Evolutionary conservation across 2,797 vertebrate genomes (phyloP), one percentile per base, ranked within the genome.

Genomic region (Discoglossus pictus): DNA sequence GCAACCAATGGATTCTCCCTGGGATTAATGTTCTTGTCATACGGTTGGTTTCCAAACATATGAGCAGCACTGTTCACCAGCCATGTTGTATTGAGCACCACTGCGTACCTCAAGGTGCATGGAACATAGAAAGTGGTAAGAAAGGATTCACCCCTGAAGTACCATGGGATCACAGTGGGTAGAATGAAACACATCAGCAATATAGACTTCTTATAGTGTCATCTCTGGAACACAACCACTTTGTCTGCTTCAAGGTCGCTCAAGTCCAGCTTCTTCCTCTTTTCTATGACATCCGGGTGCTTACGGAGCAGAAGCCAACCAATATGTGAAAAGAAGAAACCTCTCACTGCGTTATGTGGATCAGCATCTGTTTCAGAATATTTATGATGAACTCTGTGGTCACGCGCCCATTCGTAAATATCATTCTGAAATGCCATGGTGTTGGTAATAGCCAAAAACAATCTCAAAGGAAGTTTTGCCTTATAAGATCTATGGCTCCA

Each of bases 341-440:
- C 96, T 0, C 93, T 83, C 0, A 31, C 71, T 16, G 96, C 93
- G 0, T 99, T 96, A 81, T 99, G 96, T 2, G 97, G 96, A 74
- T 98, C 97, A 0, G 95, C 94, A 0, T 99, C 88, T 0, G 96
- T 98, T 84, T 99, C 96, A 0, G 97, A 94, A 75, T 92, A 98
- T 68, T 98, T 98, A 84, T 98, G 97, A 75, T 99, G 96, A 51
- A 87, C 92, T 3, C 93, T 89, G 82, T 99, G 96, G 71, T 99
- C 97, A 47, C 94, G 86, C 20, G 89, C 80, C 96, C 96, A 98
- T 73, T 98, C 95, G 0, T 79, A 98, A 75, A 96, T 91, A 47
- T 98, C 93, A 27, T 98, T 99, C 96, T 99, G 94, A 85, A 99
- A 99, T 0, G 97, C 92, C 89, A 99, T 86, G 1, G 95, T 94